Percentiles rank a stretch among this genome's conserved stretches.
Evolutionary conservation across 2,113 vertebrate genomes (phyloP).

Genomic region (Penelope pileata): DNA sequence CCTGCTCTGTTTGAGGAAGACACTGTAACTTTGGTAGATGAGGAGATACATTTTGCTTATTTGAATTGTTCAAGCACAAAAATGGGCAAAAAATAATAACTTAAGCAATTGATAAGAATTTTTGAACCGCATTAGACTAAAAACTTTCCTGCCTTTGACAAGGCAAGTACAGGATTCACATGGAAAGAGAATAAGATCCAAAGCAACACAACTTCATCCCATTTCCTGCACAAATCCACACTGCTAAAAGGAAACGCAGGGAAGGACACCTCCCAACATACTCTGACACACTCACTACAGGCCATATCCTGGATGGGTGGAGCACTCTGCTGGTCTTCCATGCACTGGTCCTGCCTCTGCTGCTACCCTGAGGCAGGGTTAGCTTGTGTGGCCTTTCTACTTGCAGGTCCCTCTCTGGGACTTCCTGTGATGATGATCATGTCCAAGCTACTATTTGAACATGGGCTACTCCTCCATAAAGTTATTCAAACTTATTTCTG

Average conservation of each 20-base stretch:
- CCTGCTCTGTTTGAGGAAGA: not conserved
- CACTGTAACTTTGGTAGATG: not conserved
- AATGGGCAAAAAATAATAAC: not conserved
- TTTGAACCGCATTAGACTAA: not conserved
- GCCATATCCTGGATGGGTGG: rapidly evolving
- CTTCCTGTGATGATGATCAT: not conserved
- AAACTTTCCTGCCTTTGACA: not conserved
- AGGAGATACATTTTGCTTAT: not conserved
- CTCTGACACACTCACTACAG: rapidly evolving
- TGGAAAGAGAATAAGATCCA: not conserved
- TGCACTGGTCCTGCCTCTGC: rapidly evolving
- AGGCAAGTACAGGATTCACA: not conserved
- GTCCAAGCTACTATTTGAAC: not conserved
- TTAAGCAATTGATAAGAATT: not conserved
- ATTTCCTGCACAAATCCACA: not conserved
- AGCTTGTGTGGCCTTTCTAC: not conserved
- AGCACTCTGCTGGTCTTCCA: not conserved
- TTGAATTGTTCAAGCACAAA: not conserved
- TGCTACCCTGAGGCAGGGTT: rapidly evolving
- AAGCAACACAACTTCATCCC: not conserved
- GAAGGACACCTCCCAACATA: not conserved
- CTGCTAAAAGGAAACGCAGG: not conserved
- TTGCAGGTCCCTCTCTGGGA: not conserved
- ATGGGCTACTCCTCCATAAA: not conserved
- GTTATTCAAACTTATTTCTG: not conserved